Conservation (phyloP, 53 echinoderm and acorn worm species). For the Glandiceps talaboti region DNA sequence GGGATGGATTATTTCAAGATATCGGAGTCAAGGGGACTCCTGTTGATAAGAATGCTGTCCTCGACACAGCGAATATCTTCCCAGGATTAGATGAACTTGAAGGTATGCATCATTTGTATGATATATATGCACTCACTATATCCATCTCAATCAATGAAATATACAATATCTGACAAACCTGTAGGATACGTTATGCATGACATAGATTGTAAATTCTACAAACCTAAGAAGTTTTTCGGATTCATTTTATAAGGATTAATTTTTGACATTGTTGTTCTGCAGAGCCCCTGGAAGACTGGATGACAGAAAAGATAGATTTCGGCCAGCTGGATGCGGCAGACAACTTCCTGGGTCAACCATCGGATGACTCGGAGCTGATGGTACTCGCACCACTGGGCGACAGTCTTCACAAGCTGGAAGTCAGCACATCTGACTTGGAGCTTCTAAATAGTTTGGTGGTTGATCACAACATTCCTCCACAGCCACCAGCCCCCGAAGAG, state of each 20-base stretch:
- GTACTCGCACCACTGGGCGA: background rate
- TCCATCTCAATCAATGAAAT: no score
- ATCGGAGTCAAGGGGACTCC: background rate
- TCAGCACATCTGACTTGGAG: background rate
- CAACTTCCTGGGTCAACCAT: background rate
- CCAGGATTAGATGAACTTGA: background rate
- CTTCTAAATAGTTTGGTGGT: constrained; percentile 38
- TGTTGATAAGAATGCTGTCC: background rate
- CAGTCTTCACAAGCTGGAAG: background rate
- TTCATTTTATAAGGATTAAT: no score
- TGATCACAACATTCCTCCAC: constrained; percentile 30
- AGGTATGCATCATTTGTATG: background rate
- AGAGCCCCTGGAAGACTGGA: no score
- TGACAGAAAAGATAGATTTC: background rate
- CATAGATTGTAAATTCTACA: no score
- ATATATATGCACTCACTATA: no score
- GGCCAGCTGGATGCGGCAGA: no score
- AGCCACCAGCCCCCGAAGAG: constrained; percentile 39
- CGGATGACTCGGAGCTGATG: background rate
- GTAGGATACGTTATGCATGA: no score
- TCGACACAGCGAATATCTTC: background rate
- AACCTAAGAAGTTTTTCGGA: no score
- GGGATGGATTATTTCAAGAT: background rate
- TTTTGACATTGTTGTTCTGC: no score
- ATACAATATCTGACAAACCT: no score